Base-by-base conservation (phyloP, 2,888 invertebrate species). In the Syritta pipiens region DNA sequence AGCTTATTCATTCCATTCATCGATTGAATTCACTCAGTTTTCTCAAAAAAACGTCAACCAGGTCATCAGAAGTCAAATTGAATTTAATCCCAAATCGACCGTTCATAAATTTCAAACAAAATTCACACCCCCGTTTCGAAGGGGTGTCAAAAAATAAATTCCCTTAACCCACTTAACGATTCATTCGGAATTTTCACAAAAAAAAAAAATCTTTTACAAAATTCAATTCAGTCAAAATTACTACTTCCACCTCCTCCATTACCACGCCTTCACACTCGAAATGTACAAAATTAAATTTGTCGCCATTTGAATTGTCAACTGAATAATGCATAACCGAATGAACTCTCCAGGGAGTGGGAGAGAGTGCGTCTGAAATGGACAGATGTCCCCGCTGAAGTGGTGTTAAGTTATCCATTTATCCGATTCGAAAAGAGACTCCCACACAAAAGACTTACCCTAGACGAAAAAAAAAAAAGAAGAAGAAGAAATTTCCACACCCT, bases 341-440 rank as follows among this genome's bases (percentile, higher is more conserved):
- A 62, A 68, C 74, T 72, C 74, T 68, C 72, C 51, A 74, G 74
- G 32, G 35, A 10, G 67, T 10, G 48, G 48, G 42, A 14, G 14
- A 10, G 24, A 20, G 14, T 44, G 49, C 46, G 48, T 44, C 77
- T 79, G 79, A 49, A 74, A 79, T 55, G 79, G 79, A 79, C 79
- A 79, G 79, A 79, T 74, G 48, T 62, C 72, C 79, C 72, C 79
- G 55, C 55, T 51, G 60, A 67, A 79, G 79, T 79, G 79, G 55
- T 79, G 79, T 68, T 79, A 74, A 79, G 72, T 68, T 79, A 79
- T 79, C 79, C 79, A 74, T 79, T 79, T 79, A 79, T 79, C 49
- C 62, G 72, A 79, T 79, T 79, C 49, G 57, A 68, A 67, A 55
- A 68, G 74, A 72, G 57, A 68, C 55, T 51, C 35, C 20, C 42